These are phyloP conservation scores for Streptopelia turtur DNA, from an alignment of 2,797 vertebrate genomes.

Conservation along the genomic window DNA sequence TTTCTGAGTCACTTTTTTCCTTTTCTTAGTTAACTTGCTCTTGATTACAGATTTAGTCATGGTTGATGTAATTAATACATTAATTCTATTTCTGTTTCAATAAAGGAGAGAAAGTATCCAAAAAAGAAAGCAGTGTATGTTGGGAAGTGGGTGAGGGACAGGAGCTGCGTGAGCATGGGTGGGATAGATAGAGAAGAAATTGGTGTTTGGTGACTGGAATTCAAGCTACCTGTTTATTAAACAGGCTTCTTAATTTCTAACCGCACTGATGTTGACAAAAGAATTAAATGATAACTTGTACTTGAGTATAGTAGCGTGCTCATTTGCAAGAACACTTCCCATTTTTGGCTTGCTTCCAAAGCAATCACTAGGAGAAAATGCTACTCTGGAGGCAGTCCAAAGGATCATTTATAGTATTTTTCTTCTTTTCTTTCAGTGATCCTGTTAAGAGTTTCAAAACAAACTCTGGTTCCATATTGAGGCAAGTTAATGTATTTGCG, in stretches of 20 bases:
- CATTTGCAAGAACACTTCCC: slow-evolving; percentile 76
- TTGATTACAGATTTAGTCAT: neutral
- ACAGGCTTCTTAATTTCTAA: slow-evolving; percentile 83
- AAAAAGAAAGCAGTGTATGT: neutral
- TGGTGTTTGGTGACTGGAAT: slow-evolving; percentile 69
- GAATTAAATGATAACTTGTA: slow-evolving; percentile 84
- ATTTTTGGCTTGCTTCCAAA: slow-evolving; percentile 80
- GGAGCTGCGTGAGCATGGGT: neutral
- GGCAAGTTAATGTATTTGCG: slow-evolving; percentile 70
- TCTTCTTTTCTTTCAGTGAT: slow-evolving; percentile 79
- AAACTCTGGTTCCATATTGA: slow-evolving; percentile 77
- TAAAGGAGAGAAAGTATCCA: neutral
- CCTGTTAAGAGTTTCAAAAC: slow-evolving; percentile 83
- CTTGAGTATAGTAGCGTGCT: slow-evolving; percentile 74
- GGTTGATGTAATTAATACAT: neutral
- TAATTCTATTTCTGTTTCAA: slow-evolving; percentile 1
- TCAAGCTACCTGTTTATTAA: slow-evolving; percentile 81
- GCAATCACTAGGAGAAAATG: slow-evolving; percentile 78
- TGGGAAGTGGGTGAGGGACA: neutral
- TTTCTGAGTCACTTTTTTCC: neutral
- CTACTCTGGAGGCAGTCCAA: slow-evolving; percentile 80
- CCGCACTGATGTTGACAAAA: slow-evolving; percentile 79
- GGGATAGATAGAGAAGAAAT: neutral
- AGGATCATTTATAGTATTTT: slow-evolving; percentile 76
- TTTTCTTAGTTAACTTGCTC: neutral